These are phyloP conservation scores for Gymnopithys bicolor DNA, from an alignment of 2,797 vertebrate species.

Conservation along the genomic window DNA sequence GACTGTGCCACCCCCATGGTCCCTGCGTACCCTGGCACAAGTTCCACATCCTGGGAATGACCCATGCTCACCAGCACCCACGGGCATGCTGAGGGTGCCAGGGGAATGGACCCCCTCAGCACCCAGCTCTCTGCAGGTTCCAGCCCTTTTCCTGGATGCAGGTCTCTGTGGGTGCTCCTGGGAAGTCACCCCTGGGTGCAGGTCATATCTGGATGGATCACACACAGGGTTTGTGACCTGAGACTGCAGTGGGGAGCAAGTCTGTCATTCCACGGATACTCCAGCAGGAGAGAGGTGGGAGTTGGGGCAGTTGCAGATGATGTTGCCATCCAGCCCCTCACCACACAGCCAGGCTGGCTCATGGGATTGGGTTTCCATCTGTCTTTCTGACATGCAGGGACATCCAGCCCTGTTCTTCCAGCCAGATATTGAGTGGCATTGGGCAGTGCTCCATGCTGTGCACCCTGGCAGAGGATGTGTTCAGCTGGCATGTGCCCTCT, in stretches of 20 bases:
- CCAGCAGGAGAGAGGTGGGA: neutral
- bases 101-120: neutral
- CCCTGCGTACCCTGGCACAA: rapidly evolving
- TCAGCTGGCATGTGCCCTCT: neutral
- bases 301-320: neutral
- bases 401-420: neutral
- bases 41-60: neutral
- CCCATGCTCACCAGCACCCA: rapidly evolving
- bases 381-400: rapidly evolving
- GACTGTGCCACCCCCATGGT: rapidly evolving
- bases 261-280: neutral
- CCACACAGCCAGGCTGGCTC: rapidly evolving
- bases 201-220: neutral
- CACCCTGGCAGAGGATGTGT: neutral
- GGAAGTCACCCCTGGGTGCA: neutral
- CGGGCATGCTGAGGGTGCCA: neutral
- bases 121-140: neutral
- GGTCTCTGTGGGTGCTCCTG: neutral
- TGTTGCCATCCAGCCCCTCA: neutral
- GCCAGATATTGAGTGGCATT: rapidly evolving
- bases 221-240: neutral
- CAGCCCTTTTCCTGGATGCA: neutral
- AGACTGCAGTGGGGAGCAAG: neutral
- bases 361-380: neutral
- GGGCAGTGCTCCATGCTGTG: neutral